Evolutionary conservation across 1,140 invertebrate genomes (phyloP), one percentile per base, ranked within the genome.

Genomic region (Nephila pilipes): DNA sequence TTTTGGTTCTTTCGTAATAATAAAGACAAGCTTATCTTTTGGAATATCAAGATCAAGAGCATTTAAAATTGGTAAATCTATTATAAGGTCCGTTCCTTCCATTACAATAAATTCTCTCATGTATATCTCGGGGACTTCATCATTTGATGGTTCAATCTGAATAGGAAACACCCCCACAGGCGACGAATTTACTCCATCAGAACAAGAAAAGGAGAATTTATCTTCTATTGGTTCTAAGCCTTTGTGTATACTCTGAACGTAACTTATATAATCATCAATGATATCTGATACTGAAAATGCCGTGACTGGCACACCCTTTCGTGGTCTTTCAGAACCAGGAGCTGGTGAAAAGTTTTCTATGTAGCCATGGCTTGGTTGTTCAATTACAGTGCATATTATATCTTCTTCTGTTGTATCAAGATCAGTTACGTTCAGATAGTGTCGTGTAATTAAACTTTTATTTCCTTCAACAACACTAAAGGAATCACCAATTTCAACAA

Each of bases 181-280:
- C 94, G 46, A 95, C 75, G 80, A 69, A 92, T 95, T 96, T 54
- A 95, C 80, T 18, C 95, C 96, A 94, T 96, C 96, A 1, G 95
- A 95, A 87, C 96, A 96, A 55, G 94, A 90, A 58, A 96, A 94
- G 1, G 79, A 94, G 83, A 96, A 95, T 29, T 91, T 85, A 94
- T 96, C 96, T 10, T 94, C 80, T n/a, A 94, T 93, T 10, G 95
- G 95, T 93, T 96, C 96, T 32, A 95, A 92, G 2, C 95, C 95
- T 92, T 95, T 94, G 87, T 96, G 95, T 25, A 96, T 94, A 93
- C 95, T 96, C 85, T 96, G 96, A 22, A 96, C 95, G 94, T 96
- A 96, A 63, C 95, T 95, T 22, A 96, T 95, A 58, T 95, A 93
- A 4, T 94, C 95, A 22, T 94, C 55, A 12, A 94, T 80, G 16